Evolutionary conservation across 2,888 invertebrate genomes (phyloP), one percentile per base, ranked within the genome.

Genomic region (Pegoplata infirma): DNA sequence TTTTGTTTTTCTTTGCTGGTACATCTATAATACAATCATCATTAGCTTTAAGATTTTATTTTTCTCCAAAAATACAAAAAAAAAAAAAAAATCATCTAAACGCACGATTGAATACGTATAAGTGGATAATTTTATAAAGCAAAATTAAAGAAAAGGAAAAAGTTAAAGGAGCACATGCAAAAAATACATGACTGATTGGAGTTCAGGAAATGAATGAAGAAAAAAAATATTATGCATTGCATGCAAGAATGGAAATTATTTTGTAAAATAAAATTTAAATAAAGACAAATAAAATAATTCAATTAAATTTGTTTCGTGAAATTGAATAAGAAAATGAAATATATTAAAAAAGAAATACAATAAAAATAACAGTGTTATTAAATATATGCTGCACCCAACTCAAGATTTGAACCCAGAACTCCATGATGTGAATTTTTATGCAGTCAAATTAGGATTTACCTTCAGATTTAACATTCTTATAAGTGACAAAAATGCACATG

Each of bases 61-160:
- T 56, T 49, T n/a, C n/a, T n/a, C n/a, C n/a, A n/a, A n/a, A n/a
- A n/a, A n/a, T n/a, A n/a, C n/a, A 47, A n/a, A 40, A 56, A 25
- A 59, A 69, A 47, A 16, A 10, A 59, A 61, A 47, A 46, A 59
- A 44, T 49, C 49, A 68, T 49, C 47, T 47, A 75, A 75, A 79
- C 75, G 79, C 79, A 79, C 79, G 79, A 75, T 67, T 79, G 75
- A 67, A 12, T 71, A 79, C 71, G 63, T 67, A 75, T 75, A 79
- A 79, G 79, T 75, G 79, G 71, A 79, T 79, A 75, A 79, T 79
- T 79, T 71, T 75, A 79, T 75, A 79, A 79, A 61, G 64, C 23
- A 69, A 69, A 74, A 78, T 78, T 78, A 73, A 55, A 46, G 16
- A 64, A 72, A 63, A 73, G 47, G 17, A 61, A 32, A 61, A 53